phyloP scores from a whole-genome alignment of 1,140 invertebrate species.

The Drosophila triauraria region DNA sequence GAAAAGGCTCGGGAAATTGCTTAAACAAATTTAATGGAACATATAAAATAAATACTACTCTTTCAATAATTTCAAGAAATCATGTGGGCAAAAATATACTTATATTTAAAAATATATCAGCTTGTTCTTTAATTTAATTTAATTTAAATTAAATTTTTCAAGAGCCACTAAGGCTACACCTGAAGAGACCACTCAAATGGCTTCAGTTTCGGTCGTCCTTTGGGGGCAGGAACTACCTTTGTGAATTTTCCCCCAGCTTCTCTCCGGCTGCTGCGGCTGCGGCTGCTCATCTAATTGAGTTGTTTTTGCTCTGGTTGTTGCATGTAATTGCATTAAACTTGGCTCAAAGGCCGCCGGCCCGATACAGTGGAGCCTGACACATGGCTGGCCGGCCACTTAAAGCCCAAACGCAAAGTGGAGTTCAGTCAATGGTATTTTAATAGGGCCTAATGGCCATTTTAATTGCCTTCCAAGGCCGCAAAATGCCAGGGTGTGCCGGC shows the following conservation, averaged over 20 bases:
- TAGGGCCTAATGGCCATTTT: slow-evolving; percentile 64
- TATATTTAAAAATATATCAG: too few species aligned
- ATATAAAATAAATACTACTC: too few species aligned
- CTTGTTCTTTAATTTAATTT: too few species aligned
- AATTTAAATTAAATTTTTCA: too few species aligned
- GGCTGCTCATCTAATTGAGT: slow-evolving; percentile 49
- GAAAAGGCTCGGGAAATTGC: neutral
- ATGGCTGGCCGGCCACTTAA: slow-evolving; percentile 37
- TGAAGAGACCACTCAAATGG: too few species aligned
- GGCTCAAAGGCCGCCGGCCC: slow-evolving; percentile 32
- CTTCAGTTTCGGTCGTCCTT: too few species aligned
- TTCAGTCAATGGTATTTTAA: slow-evolving; percentile 62
- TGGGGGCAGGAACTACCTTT: neutral
- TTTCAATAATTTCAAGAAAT: too few species aligned
- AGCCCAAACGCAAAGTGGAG: slow-evolving; percentile 30
- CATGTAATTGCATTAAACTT: slow-evolving; percentile 62
- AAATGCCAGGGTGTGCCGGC: slow-evolving; percentile 4
- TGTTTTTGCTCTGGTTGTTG: slow-evolving; percentile 56
- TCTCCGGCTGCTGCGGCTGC: neutral
- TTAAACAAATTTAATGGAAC: neutral
- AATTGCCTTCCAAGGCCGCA: slow-evolving; percentile 47
- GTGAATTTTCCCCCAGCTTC: neutral
- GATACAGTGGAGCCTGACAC: slow-evolving; percentile 26
- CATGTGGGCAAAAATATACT: too few species aligned
- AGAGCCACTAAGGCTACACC: too few species aligned